A percentile compares a stretch with the other conserved stretches of the same genome.
phyloP scores from a whole-genome alignment of 2,113 vertebrate genomes.

The Calyptommatus sinebrachiatus region DNA sequence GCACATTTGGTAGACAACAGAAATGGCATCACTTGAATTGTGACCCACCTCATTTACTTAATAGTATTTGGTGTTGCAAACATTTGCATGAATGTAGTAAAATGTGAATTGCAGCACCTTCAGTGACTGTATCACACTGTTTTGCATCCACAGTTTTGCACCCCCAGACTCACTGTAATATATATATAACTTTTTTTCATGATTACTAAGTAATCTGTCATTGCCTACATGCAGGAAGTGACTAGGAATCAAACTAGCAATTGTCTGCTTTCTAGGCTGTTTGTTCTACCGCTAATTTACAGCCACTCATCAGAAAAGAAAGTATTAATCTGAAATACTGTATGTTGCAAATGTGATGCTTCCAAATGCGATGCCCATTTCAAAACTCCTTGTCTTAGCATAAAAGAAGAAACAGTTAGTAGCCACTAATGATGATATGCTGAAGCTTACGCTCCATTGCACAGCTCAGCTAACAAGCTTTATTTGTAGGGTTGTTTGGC shows the following conservation, averaged over 20 bases:
- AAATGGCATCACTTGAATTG: not conserved
- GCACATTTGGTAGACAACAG: constrained; percentile 6
- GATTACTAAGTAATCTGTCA: not conserved
- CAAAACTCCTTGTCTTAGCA: not conserved
- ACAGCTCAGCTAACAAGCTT: constrained; percentile 49
- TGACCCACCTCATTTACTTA: not conserved
- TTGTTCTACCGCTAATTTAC: no score
- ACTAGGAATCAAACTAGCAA: no score
- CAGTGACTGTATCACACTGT: not conserved
- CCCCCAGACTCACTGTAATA: not conserved
- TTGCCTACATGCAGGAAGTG: not conserved
- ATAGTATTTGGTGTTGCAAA: not conserved
- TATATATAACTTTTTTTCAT: no score
- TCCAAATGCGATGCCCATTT: constrained; percentile 1
- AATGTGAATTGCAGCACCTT: not conserved
- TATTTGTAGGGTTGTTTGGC: constrained; percentile 54
- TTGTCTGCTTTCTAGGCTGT: no score
- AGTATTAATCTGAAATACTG: not conserved
- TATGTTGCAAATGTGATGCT: not conserved
- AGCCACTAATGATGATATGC: constrained; percentile 31
- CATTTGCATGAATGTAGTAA: not conserved
- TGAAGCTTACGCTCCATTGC: constrained; percentile 54
- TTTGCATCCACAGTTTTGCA: not conserved
- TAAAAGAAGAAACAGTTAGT: constrained; percentile 16
- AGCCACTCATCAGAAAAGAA: not conserved